phyloP scores from a whole-genome alignment of 2,888 invertebrate genomes.

The Leptopilina drosophilae region DNA sequence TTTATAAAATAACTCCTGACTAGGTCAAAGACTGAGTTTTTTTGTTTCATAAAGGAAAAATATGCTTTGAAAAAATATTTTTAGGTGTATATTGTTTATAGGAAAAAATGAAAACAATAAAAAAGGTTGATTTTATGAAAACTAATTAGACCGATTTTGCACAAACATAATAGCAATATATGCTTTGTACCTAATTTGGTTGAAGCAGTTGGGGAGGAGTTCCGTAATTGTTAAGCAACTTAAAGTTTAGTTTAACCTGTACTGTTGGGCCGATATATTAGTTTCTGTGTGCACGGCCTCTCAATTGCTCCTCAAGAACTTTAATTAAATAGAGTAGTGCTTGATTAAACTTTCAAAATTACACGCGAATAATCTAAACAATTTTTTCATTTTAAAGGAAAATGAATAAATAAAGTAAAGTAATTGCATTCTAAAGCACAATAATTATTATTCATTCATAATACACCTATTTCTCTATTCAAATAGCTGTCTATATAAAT shows the following conservation, averaged over 20 bases:
- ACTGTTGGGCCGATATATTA: constrained; percentile 36
- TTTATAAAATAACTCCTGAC: too few relatives aligned
- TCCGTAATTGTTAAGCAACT: constrained; percentile 34
- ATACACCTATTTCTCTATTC: too few relatives aligned
- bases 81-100: too few relatives aligned
- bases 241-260: constrained; percentile 33
- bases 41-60: too few relatives aligned
- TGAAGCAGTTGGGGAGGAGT: constrained; percentile 28
- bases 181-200: constrained; percentile 37
- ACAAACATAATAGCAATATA: constrained; percentile 2
- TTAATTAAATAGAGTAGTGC: constrained; percentile 38
- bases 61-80: too few relatives aligned
- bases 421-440: too few relatives aligned
- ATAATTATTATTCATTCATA: neutral
- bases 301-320: constrained; percentile 37
- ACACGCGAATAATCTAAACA: constrained; percentile 6
- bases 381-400: neutral
- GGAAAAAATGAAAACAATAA: neutral
- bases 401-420: neutral
- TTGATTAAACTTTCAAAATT: constrained; percentile 38
- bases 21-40: too few relatives aligned
- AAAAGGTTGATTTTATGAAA: neutral
- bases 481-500: too few relatives aligned
- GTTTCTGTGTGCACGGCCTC: constrained; percentile 25
- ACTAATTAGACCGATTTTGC: constrained; percentile 20